These are phyloP conservation scores for Caenorhabditis macrosperma DNA, from an alignment of 2,888 invertebrate genomes.

Conservation along the genomic window DNA sequence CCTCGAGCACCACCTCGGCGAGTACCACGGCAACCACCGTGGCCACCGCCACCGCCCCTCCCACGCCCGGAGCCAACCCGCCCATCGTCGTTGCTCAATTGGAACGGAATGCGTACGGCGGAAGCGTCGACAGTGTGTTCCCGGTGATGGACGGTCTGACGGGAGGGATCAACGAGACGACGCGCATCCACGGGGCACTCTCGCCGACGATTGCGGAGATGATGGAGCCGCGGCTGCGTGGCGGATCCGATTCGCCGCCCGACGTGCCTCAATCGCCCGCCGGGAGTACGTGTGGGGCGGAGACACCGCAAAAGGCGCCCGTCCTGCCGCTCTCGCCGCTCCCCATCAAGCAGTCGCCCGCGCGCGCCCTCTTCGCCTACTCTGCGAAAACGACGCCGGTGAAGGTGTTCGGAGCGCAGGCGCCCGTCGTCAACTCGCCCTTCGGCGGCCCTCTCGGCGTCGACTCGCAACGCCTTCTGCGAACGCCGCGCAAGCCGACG, in stretches of 20 bases:
- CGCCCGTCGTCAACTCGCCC: slow-evolving; percentile 35
- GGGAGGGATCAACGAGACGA: neutral
- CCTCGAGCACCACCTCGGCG: neutral
- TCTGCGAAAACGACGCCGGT: slow-evolving; percentile 69
- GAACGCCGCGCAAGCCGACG: slow-evolving; percentile 97
- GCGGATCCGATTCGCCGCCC: slow-evolving; percentile 3
- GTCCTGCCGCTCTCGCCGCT: slow-evolving; percentile 45
- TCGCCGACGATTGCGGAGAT: slow-evolving; percentile 42
- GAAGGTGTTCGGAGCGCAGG: slow-evolving; percentile 37
- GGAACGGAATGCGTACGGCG: slow-evolving; percentile 56
- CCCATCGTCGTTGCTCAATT: slow-evolving; percentile 26
- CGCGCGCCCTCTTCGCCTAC: slow-evolving; percentile 66
- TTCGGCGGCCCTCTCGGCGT: slow-evolving; percentile 91
- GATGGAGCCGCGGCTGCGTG: slow-evolving; percentile 44
- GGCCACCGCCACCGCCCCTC: neutral
- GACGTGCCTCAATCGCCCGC: slow-evolving; percentile 31
- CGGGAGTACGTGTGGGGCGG: neutral
- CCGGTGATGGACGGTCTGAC: slow-evolving; percentile 1
- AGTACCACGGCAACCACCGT: neutral
- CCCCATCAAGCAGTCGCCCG: slow-evolving; percentile 31
- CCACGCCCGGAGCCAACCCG: neutral
- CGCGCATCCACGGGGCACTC: neutral
- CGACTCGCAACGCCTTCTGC: slow-evolving; percentile 92
- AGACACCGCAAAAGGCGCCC: slow-evolving; percentile 1
- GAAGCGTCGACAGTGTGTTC: slow-evolving; percentile 44